phyloP scores from a whole-genome alignment of 2,113 vertebrate genomes.

The Sebastes schlegelii region DNA sequence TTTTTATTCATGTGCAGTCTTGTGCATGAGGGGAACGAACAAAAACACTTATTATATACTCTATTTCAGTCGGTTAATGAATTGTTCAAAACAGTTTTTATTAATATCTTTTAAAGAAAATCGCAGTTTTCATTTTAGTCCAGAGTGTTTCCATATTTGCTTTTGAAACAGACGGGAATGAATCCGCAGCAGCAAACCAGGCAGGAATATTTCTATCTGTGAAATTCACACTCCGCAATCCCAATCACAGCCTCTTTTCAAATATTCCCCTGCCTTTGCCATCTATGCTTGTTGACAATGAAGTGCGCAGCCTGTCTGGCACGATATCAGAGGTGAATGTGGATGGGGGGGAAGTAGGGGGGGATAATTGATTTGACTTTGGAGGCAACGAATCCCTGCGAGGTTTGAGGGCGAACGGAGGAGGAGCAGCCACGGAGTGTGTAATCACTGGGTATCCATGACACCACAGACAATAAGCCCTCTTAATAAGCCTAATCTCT shows the following conservation, averaged over 20 bases:
- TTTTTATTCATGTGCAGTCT: conserved; percentile 11
- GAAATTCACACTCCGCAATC: conserved; percentile 20
- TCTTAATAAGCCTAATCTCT: conserved; percentile 80
- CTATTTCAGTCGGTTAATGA: neutral
- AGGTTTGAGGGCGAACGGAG: conserved; percentile 71
- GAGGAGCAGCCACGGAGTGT: conserved; percentile 68
- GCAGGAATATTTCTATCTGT: neutral
- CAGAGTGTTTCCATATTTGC: neutral
- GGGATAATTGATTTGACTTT: conserved; percentile 79
- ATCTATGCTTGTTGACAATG: conserved; percentile 57
- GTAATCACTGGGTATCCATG: conserved; percentile 81
- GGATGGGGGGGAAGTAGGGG: neutral
- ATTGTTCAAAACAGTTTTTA: neutral
- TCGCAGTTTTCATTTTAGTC: no score
- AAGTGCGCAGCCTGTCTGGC: conserved; percentile 53
- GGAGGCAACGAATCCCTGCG: conserved; percentile 59
- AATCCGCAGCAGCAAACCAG: neutral
- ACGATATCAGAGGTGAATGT: conserved; percentile 60
- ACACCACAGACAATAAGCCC: conserved; percentile 81
- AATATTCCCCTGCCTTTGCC: conserved; percentile 25
- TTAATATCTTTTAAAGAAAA: neutral
- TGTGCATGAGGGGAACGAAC: neutral
- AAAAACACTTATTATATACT: neutral
- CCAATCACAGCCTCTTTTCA: conserved; percentile 31
- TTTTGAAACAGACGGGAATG: neutral